Percentiles rank a stretch among this genome's conserved stretches.
These are phyloP conservation scores for Flexamia atlantica DNA, from an alignment of 2,888 invertebrate genomes.

Conservation along the genomic window DNA sequence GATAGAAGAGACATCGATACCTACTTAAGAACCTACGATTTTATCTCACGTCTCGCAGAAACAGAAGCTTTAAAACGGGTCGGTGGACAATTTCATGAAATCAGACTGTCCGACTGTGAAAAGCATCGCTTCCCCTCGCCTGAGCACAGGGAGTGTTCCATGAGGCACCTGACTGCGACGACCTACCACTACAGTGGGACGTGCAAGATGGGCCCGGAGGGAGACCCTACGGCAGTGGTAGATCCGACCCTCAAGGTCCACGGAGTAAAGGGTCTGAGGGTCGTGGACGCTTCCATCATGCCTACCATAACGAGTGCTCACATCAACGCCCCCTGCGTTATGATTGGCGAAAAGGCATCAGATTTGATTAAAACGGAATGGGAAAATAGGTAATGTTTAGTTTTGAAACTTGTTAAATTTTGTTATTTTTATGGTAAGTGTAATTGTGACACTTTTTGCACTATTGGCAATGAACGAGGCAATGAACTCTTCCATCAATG, in stretches of 20 bases:
- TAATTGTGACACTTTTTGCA: no score
- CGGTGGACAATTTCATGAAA: constrained; percentile 74
- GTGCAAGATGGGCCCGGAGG: constrained; percentile 80
- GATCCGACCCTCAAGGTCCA: constrained; percentile 76
- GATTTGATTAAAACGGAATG: constrained; percentile 71
- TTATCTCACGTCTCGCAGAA: constrained; percentile 69
- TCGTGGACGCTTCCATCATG: constrained; percentile 78
- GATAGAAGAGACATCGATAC: constrained; percentile 65
- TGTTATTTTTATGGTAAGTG: no score
- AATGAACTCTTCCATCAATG: no score
- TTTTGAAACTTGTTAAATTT: no score
- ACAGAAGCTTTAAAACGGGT: constrained; percentile 69
- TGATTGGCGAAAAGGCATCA: constrained; percentile 73
- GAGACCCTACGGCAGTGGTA: constrained; percentile 75
- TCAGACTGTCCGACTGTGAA: constrained; percentile 78
- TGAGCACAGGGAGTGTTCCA: constrained; percentile 79
- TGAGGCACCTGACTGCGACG: constrained; percentile 77
- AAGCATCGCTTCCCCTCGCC: constrained; percentile 59
- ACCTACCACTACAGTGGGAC: constrained; percentile 84
- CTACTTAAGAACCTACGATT: constrained; percentile 67
- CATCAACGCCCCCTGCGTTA: constrained; percentile 78
- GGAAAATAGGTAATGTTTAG: no score
- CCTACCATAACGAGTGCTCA: constrained; percentile 78
- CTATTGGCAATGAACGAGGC: no score
- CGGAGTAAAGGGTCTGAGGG: constrained; percentile 77